phyloP scores from a whole-genome alignment of 2,888 invertebrate genomes.

The Noctuana brunneofusca region DNA sequence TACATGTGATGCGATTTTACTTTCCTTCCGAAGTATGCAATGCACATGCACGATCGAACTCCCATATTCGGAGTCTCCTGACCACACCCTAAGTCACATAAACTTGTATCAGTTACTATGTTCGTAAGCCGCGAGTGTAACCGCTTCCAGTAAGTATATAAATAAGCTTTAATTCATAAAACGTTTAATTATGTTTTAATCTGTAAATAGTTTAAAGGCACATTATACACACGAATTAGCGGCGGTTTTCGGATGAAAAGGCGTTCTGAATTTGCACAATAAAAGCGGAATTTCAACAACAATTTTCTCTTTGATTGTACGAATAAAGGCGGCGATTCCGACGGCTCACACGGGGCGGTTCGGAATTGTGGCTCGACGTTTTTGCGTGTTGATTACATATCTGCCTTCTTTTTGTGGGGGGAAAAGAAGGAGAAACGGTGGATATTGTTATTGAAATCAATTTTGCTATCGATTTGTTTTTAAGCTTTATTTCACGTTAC shows the following conservation, averaged over 20 bases:
- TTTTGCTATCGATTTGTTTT: slow-evolving; percentile 1
- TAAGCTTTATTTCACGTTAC: background rate
- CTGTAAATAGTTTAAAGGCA: slow-evolving; percentile 12
- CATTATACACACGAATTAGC: slow-evolving; percentile 30
- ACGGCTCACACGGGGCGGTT: slow-evolving; percentile 20
- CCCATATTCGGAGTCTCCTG: too few relatives aligned
- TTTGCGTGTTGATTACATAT: slow-evolving; percentile 24
- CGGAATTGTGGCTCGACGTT: slow-evolving; percentile 18
- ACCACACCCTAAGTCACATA: too few relatives aligned
- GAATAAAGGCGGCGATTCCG: slow-evolving; percentile 32
- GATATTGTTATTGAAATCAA: slow-evolving; percentile 1
- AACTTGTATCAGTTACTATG: too few relatives aligned
- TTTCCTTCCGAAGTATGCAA: too few relatives aligned
- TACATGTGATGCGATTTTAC: too few relatives aligned
- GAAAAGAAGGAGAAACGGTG: background rate
- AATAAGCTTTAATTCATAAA: background rate
- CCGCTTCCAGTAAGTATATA: background rate
- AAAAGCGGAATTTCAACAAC: slow-evolving; percentile 34
- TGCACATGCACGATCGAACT: too few relatives aligned
- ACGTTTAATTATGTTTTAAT: background rate
- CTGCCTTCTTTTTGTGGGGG: slow-evolving; percentile 1
- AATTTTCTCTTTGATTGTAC: slow-evolving; percentile 34
- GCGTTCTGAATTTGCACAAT: slow-evolving; percentile 30
- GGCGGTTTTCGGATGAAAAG: slow-evolving; percentile 31
- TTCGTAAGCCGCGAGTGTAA: too few relatives aligned